phyloP scores from a whole-genome alignment of 1,140 invertebrate genomes.

The Solen grandis region DNA sequence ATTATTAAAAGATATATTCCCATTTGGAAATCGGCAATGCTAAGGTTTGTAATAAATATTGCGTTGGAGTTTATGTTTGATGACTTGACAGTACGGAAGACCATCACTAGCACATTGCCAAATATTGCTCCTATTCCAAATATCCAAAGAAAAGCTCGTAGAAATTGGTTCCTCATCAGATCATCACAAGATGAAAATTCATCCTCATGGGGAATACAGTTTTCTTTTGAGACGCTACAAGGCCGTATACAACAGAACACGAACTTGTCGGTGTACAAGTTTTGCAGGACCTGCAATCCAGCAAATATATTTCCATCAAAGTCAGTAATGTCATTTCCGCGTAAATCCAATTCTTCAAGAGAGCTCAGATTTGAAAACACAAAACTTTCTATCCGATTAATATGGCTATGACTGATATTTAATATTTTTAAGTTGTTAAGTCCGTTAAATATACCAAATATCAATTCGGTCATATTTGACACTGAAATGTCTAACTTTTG shows the following conservation, averaged over 20 bases:
- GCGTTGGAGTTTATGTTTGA: conserved; percentile 58
- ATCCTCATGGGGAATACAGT: conserved; percentile 56
- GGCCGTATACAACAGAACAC: conserved; percentile 11
- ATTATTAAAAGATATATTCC: conserved; percentile 75
- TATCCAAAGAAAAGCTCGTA: conserved; percentile 66
- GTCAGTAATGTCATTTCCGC: neutral
- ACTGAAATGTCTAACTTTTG: too few relatives aligned
- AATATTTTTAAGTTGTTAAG: neutral
- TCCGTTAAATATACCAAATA: neutral
- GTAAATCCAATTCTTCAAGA: neutral
- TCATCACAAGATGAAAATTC: conserved; percentile 68
- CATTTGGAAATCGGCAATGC: conserved; percentile 73
- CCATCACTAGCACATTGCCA: conserved; percentile 62
- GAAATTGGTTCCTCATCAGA: conserved; percentile 56
- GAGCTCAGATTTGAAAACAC: neutral
- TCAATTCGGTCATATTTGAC: neutral
- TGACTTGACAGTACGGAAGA: conserved; percentile 47
- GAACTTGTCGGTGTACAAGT: neutral
- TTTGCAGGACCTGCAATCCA: neutral
- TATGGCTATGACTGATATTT: neutral
- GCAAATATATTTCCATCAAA: neutral
- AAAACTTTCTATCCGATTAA: neutral
- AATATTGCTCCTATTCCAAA: conserved; percentile 57
- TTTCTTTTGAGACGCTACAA: conserved; percentile 14
- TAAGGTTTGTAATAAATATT: conserved; percentile 70